Evolutionary conservation across 2,113 vertebrate species (phyloP), one percentile per base, ranked within the genome.

Genomic region (Menura novaehollandiae): DNA sequence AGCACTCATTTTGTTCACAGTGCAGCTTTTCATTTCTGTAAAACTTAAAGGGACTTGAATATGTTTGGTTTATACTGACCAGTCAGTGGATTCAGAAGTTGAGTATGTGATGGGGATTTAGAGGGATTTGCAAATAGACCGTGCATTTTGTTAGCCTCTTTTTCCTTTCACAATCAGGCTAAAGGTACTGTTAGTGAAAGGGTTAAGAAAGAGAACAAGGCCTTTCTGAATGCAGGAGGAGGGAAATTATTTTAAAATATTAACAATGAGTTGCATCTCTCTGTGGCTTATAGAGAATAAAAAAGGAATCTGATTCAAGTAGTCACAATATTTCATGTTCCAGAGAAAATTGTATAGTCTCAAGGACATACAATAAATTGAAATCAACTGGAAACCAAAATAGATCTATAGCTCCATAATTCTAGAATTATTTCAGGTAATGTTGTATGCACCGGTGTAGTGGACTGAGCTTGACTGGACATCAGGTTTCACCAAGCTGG

Each of bases 191-290:
- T 76, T 93, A 35, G 18, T 83, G 56, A 89, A 94, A 81, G 56
- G 44, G 68, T 92, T 94, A 92, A 96, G 76, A 60, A 73, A 74
- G 58, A 73, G 76, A 81, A 52, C 27, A 37, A 84, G 44, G 30
- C 55, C 71, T 17, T 71, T 90, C 2, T 15, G 49, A 80, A 72
- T 52, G 53, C 24, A 81, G 37, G 75, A 76, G 51, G 37, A 80
- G 41, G 43, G 28, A 91, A 84, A 74, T 88, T 1, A 86, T 69
- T 94, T 69, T 93, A 47, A 91, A 92, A 91, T 95, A 94, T 85
- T 91, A 77, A 77, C 63, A 88, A 33, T 52, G 7, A 71, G 52
- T 85, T 80, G 24, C 39, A 71, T 88, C 7, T 13, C 43, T 86
- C 75, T 92, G 53, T 83, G 58, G 33, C 51, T 91, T 64, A 75